These are phyloP conservation scores for Heterohyrax brucei DNA, from an alignment of 2,797 vertebrate species.

Conservation along the genomic window DNA sequence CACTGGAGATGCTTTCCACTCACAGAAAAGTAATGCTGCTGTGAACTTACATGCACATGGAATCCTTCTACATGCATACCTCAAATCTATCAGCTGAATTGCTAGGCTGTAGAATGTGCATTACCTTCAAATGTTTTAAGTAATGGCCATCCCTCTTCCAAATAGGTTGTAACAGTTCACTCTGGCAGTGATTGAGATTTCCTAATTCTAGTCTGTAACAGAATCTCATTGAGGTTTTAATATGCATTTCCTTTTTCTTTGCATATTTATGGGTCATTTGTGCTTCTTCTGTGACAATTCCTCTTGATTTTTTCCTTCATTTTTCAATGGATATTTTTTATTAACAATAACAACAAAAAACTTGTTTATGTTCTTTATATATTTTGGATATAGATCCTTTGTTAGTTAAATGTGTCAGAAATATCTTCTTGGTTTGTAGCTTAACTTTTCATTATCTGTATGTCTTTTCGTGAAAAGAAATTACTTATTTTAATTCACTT, in stretches of 20 bases:
- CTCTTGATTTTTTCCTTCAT: background rate
- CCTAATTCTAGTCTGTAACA: background rate
- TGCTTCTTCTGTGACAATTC: background rate
- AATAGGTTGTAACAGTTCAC: background rate
- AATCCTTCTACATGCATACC: background rate
- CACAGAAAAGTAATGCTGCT: background rate
- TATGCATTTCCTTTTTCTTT: background rate
- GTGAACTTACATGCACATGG: background rate
- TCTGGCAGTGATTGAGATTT: background rate
- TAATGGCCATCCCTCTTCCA: background rate
- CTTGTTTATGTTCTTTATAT: background rate
- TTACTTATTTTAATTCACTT: background rate
- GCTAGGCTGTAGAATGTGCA: background rate
- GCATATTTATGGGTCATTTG: background rate
- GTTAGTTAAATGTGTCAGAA: conserved; percentile 1
- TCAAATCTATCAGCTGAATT: background rate
- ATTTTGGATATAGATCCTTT: background rate
- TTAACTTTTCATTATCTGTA: background rate
- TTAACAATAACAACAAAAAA: too few relatives aligned
- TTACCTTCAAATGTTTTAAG: background rate
- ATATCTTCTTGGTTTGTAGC: background rate
- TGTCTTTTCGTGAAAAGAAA: background rate
- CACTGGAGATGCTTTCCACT: background rate
- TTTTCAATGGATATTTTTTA: background rate
- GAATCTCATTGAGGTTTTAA: background rate